Evolutionary conservation across 2,888 invertebrate genomes (phyloP).

Genomic region (Oegoconia quadripuncta): DNA sequence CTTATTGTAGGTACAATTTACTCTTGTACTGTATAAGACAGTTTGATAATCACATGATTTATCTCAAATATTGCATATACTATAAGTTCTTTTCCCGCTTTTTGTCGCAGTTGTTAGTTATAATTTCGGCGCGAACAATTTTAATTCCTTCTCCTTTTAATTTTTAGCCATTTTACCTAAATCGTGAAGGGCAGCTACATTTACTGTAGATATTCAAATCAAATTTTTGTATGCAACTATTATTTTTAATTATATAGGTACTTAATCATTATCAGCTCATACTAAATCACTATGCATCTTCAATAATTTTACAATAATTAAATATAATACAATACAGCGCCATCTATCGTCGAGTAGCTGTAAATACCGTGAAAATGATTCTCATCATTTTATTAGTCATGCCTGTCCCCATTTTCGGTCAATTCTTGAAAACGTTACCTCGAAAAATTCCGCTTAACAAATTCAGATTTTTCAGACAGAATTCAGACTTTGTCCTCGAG

Average conservation of each 20-base stretch:
- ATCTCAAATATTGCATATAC: slow-evolving; percentile 7
- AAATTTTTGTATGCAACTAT: no score
- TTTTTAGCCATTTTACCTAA: no score
- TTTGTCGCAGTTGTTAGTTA: not conserved
- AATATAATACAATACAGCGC: no score
- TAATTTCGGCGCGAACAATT: slow-evolving; percentile 1
- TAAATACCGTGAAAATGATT: slow-evolving; percentile 32
- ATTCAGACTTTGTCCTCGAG: slow-evolving; percentile 36
- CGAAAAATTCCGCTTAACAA: slow-evolving; percentile 24
- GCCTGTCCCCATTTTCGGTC: slow-evolving; percentile 53
- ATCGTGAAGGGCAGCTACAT: no score
- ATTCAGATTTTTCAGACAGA: not conserved
- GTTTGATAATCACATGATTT: no score
- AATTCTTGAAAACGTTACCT: slow-evolving; percentile 52
- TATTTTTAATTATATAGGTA: no score
- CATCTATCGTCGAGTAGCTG: slow-evolving; percentile 63
- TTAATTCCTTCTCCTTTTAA: no score
- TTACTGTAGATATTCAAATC: no score
- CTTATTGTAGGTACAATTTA: no score
- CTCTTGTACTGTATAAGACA: not conserved
- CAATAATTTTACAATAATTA: no score
- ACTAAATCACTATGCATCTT: no score
- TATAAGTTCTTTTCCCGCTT: not conserved
- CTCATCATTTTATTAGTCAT: slow-evolving; percentile 36
- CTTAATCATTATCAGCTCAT: no score